phyloP scores from a whole-genome alignment of 2,888 invertebrate genomes.

The Trachelus troglodyta region DNA sequence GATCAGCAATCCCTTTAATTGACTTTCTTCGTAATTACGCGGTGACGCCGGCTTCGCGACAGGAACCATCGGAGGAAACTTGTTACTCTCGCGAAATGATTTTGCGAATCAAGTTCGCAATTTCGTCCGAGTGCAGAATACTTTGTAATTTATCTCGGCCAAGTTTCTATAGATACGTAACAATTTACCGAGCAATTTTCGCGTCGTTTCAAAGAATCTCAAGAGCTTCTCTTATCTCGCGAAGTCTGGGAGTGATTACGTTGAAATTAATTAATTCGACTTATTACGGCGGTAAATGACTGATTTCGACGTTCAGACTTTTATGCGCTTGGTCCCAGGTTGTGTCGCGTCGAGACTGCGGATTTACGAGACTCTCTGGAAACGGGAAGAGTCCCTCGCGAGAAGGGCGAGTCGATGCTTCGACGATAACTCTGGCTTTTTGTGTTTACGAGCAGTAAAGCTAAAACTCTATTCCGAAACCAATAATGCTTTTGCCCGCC shows the following conservation, averaged over 20 bases:
- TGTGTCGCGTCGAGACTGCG: neutral
- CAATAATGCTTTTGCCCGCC: conserved; percentile 35
- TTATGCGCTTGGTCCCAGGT: neutral
- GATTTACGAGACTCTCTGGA: neutral
- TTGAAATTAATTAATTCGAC: neutral
- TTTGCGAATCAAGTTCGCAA: neutral
- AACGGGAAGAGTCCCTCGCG: neutral
- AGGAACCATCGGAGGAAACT: neutral
- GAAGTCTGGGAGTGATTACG: neutral
- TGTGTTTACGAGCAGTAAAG: conserved; percentile 42
- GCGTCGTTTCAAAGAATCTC: neutral
- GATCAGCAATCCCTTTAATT: neutral
- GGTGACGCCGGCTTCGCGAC: neutral
- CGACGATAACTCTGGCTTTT: conserved; percentile 15
- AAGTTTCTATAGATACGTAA: neutral
- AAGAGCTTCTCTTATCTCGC: neutral
- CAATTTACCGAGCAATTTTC: neutral
- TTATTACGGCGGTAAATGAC: neutral
- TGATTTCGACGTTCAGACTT: neutral
- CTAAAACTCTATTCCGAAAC: conserved; percentile 41
- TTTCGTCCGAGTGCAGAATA: neutral
- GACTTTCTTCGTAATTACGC: neutral
- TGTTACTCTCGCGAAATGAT: neutral
- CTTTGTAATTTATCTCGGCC: neutral
- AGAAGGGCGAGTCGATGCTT: neutral